phyloP scores from a whole-genome alignment of 2,113 vertebrate genomes.

The Pterocles orientalis region DNA sequence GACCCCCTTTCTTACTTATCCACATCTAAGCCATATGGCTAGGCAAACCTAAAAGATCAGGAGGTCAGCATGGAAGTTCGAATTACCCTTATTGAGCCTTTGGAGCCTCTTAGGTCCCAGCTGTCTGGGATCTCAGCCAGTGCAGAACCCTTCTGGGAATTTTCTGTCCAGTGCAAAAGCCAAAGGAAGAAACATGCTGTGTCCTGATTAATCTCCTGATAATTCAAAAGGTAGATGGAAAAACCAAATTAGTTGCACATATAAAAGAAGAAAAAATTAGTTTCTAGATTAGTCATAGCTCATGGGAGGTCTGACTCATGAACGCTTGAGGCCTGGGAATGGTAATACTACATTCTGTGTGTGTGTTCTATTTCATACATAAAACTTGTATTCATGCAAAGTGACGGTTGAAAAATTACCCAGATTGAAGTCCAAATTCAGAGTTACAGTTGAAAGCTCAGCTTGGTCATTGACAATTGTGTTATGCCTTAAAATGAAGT shows the following conservation, averaged over 20 bases:
- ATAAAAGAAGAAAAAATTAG: not conserved
- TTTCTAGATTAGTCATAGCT: conserved; percentile 38
- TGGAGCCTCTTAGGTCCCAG: not conserved
- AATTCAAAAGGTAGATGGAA: conserved; percentile 39
- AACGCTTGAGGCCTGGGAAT: not conserved
- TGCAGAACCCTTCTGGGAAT: not conserved
- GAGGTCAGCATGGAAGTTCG: not conserved
- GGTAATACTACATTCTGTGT: not conserved
- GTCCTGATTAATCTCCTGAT: conserved; percentile 14
- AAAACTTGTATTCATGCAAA: not conserved
- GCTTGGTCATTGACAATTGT: not conserved
- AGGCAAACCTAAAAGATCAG: not conserved
- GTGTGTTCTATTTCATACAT: not conserved
- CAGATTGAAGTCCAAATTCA: not conserved
- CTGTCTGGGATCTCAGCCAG: conserved; percentile 37
- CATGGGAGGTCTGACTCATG: conserved; percentile 48
- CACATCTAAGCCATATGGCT: not conserved
- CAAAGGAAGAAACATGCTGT: conserved; percentile 1
- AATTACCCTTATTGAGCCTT: not conserved
- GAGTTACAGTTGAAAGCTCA: not conserved
- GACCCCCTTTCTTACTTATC: not conserved
- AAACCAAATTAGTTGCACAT: not conserved
- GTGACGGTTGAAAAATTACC: not conserved
- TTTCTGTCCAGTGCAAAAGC: not conserved
- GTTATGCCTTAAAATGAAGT: not conserved